Percentiles rank a stretch among this genome's conserved stretches.
phyloP scores from a whole-genome alignment of 2,113 vertebrate species.

The Brevimyrus niger region DNA sequence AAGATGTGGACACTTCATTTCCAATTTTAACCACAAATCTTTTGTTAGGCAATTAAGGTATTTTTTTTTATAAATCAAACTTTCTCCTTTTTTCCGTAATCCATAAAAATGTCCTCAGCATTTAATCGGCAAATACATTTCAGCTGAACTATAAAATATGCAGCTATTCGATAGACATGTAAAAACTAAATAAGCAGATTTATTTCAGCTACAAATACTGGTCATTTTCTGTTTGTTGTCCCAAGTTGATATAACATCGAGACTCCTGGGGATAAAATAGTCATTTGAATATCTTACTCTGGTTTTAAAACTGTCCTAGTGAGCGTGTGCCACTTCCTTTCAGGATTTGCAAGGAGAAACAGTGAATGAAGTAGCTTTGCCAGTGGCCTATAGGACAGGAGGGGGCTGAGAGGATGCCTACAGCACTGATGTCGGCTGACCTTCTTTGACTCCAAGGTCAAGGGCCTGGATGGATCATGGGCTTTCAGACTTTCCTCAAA shows the following conservation, averaged over 20 bases:
- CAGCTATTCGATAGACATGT: not conserved
- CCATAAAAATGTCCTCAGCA: no score
- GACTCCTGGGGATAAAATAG: not conserved
- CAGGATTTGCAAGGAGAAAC: slow-evolving; percentile 56
- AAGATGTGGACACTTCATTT: not conserved
- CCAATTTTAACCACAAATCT: not conserved
- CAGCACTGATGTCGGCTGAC: slow-evolving; percentile 54
- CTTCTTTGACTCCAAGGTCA: slow-evolving; percentile 35
- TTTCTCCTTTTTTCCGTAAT: no score
- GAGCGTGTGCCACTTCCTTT: slow-evolving; percentile 46
- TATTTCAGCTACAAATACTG: not conserved
- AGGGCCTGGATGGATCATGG: not conserved
- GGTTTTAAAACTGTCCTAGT: not conserved
- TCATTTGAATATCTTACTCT: not conserved
- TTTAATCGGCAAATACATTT: not conserved
- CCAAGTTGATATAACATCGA: not conserved
- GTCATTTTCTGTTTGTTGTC: not conserved
- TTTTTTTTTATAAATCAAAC: not conserved
- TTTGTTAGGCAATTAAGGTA: not conserved
- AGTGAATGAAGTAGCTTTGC: slow-evolving; percentile 58
- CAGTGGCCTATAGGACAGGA: slow-evolving; percentile 58
- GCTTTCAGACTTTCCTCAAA: not conserved
- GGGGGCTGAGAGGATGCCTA: slow-evolving; percentile 41
- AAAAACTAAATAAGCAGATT: not conserved
- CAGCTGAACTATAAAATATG: not conserved